phyloP scores from a whole-genome alignment of 2,113 vertebrate genomes.

The Podilymbus podiceps region DNA sequence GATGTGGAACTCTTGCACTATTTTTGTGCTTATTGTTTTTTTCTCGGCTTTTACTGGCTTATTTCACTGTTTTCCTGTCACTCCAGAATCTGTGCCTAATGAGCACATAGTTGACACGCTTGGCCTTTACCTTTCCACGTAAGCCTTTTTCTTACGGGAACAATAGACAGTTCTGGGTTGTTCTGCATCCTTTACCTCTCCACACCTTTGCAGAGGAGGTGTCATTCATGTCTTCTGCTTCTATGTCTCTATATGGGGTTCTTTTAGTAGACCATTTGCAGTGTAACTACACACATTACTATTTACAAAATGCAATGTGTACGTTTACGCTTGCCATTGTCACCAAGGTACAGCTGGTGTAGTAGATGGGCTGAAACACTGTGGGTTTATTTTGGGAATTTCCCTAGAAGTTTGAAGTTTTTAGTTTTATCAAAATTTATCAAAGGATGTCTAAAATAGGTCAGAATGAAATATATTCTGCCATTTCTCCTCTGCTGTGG shows the following conservation, averaged over 20 bases:
- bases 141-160: not conserved
- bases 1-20: not conserved
- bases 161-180: not conserved
- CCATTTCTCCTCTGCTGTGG: not conserved
- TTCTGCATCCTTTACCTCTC: not conserved
- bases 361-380: not conserved
- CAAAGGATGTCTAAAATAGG: not conserved
- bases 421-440: not conserved
- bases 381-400: not conserved
- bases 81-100: not conserved
- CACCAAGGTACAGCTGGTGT: not conserved
- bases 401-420: not conserved
- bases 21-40: not conserved
- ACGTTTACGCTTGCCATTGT: not conserved
- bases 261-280: not conserved
- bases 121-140: not conserved
- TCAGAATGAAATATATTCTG: not conserved
- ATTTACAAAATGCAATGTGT: not conserved
- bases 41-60: not conserved
- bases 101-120: not conserved
- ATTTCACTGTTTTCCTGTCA: not conserved
- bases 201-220: not conserved
- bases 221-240: not conserved
- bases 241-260: rapidly evolving
- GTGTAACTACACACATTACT: not conserved